Conservation (phyloP, 2,797 vertebrate genomes). For the Diplodus sargus region DNA sequence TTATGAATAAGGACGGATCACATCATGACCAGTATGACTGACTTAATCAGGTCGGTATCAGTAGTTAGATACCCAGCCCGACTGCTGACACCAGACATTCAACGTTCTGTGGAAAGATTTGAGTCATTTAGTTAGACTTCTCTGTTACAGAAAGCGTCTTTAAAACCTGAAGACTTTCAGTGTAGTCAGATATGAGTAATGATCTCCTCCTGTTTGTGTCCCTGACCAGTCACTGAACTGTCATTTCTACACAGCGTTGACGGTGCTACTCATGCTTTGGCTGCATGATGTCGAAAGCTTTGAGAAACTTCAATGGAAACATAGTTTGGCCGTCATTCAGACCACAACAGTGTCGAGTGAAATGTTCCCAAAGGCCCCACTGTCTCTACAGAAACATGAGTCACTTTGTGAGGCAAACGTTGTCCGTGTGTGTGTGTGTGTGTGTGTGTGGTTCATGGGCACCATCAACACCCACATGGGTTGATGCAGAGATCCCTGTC, state of each 20-base stretch:
- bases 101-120: neutral
- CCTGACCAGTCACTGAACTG: too few relatives aligned
- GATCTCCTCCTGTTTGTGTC: neutral
- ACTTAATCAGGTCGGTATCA: neutral
- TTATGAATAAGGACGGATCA: neutral
- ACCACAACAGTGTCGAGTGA: neutral
- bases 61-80: too few relatives aligned
- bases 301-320: neutral
- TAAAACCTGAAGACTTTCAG: neutral
- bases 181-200: neutral
- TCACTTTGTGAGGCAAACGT: conserved; percentile 41
- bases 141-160: neutral
- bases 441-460: conserved; percentile 5
- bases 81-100: neutral
- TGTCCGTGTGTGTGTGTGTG: conserved; percentile 3
- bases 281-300: neutral
- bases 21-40: neutral
- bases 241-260: neutral
- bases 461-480: conserved; percentile 24
- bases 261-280: neutral
- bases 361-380: neutral
- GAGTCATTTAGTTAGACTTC: neutral
- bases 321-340: neutral
- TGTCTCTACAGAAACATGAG: conserved; percentile 43
- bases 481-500: conserved; percentile 41